Evolutionary conservation across 2,797 vertebrate genomes (phyloP).

Genomic region (Sebastes nivosus): DNA sequence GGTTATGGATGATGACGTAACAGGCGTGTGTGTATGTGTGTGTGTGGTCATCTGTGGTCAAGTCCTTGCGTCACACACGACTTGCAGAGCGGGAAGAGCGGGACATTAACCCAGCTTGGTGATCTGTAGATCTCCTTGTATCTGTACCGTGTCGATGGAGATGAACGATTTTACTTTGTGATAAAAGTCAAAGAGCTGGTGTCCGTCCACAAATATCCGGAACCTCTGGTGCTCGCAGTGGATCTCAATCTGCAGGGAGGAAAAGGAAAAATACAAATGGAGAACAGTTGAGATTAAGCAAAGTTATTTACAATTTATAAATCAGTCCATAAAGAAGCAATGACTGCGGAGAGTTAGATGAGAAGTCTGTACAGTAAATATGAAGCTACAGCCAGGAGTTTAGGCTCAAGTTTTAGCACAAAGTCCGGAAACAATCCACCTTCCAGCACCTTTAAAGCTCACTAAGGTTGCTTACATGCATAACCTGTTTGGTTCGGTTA

Average conservation of each 20-base stretch:
- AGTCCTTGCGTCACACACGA: conserved; percentile 67
- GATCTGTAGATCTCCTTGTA: conserved; percentile 96
- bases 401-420: background rate
- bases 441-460: background rate
- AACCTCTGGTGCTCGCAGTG: conserved; percentile 98
- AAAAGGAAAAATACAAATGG: background rate
- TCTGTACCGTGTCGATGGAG: conserved; percentile 95
- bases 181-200: conserved; percentile 99
- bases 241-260: conserved; percentile 90
- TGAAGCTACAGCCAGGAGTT: background rate
- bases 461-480: background rate
- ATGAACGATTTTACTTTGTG: conserved; percentile 95
- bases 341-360: background rate
- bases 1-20: conserved; percentile 52
- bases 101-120: conserved; percentile 93
- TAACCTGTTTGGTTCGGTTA: no score
- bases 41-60: conserved; percentile 57
- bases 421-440: background rate
- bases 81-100: conserved; percentile 39
- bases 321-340: background rate
- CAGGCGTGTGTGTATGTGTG: conserved; percentile 3
- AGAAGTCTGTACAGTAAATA: background rate
- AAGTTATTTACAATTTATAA: background rate
- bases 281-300: background rate
- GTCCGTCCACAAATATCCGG: conserved; percentile 98